Evolutionary conservation across 37 sponge, comb jelly and placozoan species (phyloP).

Genomic region (Mnemiopsis leidyi): DNA sequence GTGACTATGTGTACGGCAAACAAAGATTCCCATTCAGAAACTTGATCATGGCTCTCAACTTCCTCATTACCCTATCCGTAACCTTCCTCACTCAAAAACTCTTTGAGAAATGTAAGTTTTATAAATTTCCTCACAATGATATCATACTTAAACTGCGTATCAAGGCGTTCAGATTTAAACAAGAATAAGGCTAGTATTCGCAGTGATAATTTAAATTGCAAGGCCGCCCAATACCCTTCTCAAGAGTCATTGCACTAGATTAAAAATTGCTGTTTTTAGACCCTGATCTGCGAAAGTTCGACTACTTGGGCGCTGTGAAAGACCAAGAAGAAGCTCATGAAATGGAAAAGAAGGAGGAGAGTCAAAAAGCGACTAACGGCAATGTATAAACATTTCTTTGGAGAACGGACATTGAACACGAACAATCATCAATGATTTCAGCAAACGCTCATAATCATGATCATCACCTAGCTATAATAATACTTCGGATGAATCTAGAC

Average conservation of each 20-base stretch:
- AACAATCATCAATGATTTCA: too few species aligned
- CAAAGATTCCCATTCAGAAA: constrained; percentile 52
- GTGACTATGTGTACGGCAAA: background rate
- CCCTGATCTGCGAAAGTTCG: background rate
- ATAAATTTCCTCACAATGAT: too few species aligned
- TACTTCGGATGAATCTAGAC: too few species aligned
- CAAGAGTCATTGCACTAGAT: background rate
- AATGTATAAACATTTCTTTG: background rate
- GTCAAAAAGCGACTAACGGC: background rate
- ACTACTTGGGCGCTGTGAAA: background rate
- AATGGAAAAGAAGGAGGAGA: background rate
- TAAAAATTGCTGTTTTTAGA: background rate
- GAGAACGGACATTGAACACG: too few species aligned
- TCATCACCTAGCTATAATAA: too few species aligned
- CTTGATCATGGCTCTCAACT: constrained; percentile 40
- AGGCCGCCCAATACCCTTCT: too few species aligned
- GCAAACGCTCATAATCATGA: too few species aligned
- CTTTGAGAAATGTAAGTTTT: constrained; percentile 8
- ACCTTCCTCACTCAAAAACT: background rate
- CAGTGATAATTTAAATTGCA: too few species aligned
- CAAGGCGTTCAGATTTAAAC: too few species aligned
- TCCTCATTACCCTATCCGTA: constrained; percentile 2
- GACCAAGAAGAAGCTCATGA: background rate
- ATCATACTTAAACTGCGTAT: too few species aligned
- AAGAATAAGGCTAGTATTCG: too few species aligned